Base-by-base conservation (phyloP, 2,888 invertebrate genomes). In the Dichetophora obliterata region DNA sequence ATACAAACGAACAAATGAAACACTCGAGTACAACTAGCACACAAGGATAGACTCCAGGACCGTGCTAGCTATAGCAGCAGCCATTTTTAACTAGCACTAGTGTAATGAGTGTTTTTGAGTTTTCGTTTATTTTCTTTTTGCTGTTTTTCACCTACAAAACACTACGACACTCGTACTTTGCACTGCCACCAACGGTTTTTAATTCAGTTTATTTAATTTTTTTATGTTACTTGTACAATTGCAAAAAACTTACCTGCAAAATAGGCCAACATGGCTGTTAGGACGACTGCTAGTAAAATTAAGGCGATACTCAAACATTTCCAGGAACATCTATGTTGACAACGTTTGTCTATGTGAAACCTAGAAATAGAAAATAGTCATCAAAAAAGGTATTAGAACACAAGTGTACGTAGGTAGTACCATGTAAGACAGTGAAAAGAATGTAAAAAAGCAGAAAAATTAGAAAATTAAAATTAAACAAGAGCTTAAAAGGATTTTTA, bases 301-400 rank as follows among this genome's bases (percentile, higher is more conserved):
- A 98, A 94, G 86, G 95, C 94, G 90, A 98, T 96, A 90, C 96
- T 96, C 89, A 96, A 94, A 90, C 97, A 98, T 91, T 97, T 96
- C 98, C 98, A 98, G 88, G 97, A 96, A 92, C 98, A 98, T 84
- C 96, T 93, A 90, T 96, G 96, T 90, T 95, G 95, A 91, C 96
- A 96, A 84, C 96, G 93, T 91, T 97, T 97, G 91, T 96, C 96
- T 92, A 96, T 95, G 92, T 96, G 96, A 92, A 96, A 96, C 90
- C 89, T 90, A 86, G 11, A 81, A 85, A 76, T 79, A 76, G 69
- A 68, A 65, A 11, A 71, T 6, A 73, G n/a, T 9, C 14, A 19
- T 34, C 54, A 54, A 27, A 24, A 66, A 57, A 72, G 70, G 69
- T n/a, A 43, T 43, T 11, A 31, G 31, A 43, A 14, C 43, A 43